Percentiles rank a stretch among this genome's conserved stretches.
Conservation (phyloP, 2,797 vertebrate species). For the Lepilemur ruficaudatus region DNA sequence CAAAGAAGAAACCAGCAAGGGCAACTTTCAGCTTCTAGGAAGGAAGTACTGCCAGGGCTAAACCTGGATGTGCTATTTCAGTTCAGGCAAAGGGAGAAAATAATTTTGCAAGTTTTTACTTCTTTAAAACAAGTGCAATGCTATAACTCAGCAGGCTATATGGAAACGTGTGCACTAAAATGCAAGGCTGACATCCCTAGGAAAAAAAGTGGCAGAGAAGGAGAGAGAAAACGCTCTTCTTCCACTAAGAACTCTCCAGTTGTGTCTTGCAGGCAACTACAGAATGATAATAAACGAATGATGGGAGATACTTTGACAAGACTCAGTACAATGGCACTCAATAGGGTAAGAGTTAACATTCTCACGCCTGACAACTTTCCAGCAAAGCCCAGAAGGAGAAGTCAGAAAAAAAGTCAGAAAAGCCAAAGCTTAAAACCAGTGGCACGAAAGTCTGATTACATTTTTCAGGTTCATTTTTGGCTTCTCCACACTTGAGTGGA, state of each 20-base stretch:
- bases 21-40: not conserved
- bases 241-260: not conserved
- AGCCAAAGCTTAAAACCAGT: not conserved
- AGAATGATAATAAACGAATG: not conserved
- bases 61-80: constrained; percentile 31
- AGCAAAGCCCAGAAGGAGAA: constrained; percentile 17
- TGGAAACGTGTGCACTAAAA: not conserved
- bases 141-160: not conserved
- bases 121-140: not conserved
- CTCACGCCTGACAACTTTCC: not conserved
- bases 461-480: constrained; percentile 37
- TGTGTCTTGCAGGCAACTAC: not conserved
- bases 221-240: not conserved
- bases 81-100: not conserved
- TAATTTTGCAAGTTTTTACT: not conserved
- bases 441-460: not conserved
- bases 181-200: not conserved
- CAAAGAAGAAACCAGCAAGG: constrained; percentile 5
- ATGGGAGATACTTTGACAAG: not conserved
- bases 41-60: not conserved
- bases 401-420: not conserved
- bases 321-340: too few relatives aligned
- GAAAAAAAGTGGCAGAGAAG: not conserved
- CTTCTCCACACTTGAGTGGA: not conserved
- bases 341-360: not conserved